Percentiles rank a stretch among this genome's conserved stretches.
Conservation (phyloP, 2,888 invertebrate species). For the Lithophane semibrunnea region DNA sequence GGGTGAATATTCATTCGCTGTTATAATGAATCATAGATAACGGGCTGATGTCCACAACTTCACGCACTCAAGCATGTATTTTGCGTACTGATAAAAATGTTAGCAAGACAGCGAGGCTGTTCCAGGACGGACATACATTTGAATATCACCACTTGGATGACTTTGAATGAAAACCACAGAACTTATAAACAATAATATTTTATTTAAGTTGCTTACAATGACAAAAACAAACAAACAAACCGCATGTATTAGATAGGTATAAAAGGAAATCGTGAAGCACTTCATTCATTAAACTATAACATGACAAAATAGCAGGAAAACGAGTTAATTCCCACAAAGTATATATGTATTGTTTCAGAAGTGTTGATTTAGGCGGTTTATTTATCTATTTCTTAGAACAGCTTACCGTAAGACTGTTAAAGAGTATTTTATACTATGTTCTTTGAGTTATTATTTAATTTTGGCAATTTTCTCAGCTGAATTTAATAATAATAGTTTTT, state of each 20-base stretch:
- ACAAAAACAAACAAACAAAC: constrained; percentile 21
- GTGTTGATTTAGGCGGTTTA: neutral
- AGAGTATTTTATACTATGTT: no score
- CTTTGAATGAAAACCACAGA: neutral
- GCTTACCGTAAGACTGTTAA: neutral
- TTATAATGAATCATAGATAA: no score
- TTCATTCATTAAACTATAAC: constrained; percentile 44
- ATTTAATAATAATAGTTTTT: no score
- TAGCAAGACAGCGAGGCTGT: no score
- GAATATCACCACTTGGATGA: neutral
- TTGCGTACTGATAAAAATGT: no score
- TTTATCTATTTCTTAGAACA: constrained; percentile 3
- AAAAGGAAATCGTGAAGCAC: constrained; percentile 3
- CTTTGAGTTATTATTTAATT: no score
- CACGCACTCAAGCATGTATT: no score
- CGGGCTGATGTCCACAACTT: no score
- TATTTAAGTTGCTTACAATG: neutral
- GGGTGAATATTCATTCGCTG: no score
- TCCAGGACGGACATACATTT: neutral
- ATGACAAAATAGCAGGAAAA: constrained; percentile 47
- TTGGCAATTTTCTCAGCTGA: no score
- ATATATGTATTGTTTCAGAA: neutral
- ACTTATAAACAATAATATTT: constrained; percentile 1
- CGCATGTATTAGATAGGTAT: constrained; percentile 1
- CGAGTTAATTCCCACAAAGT: constrained; percentile 17